Conservation (phyloP, 2,888 invertebrate species). For the Hofmannophila pseudospretella region DNA sequence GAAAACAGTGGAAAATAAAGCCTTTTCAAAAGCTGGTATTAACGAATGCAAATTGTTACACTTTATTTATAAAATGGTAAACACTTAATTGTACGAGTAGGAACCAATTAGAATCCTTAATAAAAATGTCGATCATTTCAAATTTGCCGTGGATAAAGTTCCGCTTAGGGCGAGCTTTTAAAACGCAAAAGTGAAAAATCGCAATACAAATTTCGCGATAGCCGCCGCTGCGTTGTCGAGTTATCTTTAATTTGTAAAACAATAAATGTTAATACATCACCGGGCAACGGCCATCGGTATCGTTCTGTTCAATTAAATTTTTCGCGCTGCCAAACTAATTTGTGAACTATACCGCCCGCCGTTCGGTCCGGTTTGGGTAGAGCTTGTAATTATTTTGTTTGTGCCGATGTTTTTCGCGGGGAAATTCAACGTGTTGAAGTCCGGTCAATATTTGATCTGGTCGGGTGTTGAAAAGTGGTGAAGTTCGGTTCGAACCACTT, state of each 20-base stretch:
- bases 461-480: constrained; percentile 28
- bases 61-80: too few species aligned
- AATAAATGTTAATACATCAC: constrained; percentile 76
- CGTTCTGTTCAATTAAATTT: constrained; percentile 62
- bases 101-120: too few species aligned
- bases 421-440: constrained; percentile 64
- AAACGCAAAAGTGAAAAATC: constrained; percentile 45
- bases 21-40: too few species aligned
- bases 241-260: constrained; percentile 74
- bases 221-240: constrained; percentile 33
- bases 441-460: constrained; percentile 67
- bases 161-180: too few species aligned
- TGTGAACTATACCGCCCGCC: constrained; percentile 58
- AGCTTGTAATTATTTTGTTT: constrained; percentile 60
- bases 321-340: constrained; percentile 62
- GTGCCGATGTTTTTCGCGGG: constrained; percentile 62
- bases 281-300: constrained; percentile 35
- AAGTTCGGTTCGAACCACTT: constrained; percentile 31
- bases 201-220: constrained; percentile 32
- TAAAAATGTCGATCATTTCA: too few species aligned
- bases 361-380: constrained; percentile 48
- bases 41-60: too few species aligned
- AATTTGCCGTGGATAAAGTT: too few species aligned
- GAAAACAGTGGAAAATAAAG: too few species aligned
- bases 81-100: too few species aligned